These are phyloP conservation scores for Kuschelorhynchus macadamiae DNA, from an alignment of 2,888 invertebrate genomes.

Conservation along the genomic window DNA sequence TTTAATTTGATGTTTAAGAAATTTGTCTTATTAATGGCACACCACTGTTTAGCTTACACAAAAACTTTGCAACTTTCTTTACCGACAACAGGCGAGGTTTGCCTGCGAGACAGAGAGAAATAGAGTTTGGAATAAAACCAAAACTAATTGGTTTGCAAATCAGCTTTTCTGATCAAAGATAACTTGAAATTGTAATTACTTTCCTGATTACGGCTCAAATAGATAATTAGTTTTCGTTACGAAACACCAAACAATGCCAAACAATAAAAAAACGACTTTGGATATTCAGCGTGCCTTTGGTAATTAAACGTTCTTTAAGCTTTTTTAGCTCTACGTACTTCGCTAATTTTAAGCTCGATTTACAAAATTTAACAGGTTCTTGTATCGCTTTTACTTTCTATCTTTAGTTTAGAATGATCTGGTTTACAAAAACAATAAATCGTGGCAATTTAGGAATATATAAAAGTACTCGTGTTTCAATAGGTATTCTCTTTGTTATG, in stretches of 20 bases:
- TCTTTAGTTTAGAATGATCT: too few relatives aligned
- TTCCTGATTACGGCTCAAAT: slow-evolving; percentile 63
- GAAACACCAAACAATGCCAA: slow-evolving; percentile 54
- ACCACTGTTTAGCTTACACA: too few relatives aligned
- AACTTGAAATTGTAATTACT: slow-evolving; percentile 66
- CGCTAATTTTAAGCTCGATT: slow-evolving; percentile 28
- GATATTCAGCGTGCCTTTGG: slow-evolving; percentile 62
- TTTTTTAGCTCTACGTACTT: slow-evolving; percentile 17
- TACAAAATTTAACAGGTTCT: slow-evolving; percentile 10
- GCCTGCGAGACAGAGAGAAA: slow-evolving; percentile 16
- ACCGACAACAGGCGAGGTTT: slow-evolving; percentile 8
- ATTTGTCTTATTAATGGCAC: too few relatives aligned
- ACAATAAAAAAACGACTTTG: slow-evolving; percentile 57
- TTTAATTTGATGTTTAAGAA: too few relatives aligned
- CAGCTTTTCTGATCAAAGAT: slow-evolving; percentile 62
- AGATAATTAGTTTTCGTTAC: slow-evolving; percentile 60
- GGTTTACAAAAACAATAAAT: too few relatives aligned
- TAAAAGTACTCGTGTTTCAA: too few relatives aligned
- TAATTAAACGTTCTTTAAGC: slow-evolving; percentile 54
- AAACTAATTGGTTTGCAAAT: slow-evolving; percentile 59
- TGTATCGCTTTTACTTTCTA: too few relatives aligned
- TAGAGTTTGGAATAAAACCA: slow-evolving; percentile 46
- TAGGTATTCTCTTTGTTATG: too few relatives aligned
- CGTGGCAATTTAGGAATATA: too few relatives aligned
- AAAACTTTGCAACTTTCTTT: slow-evolving; percentile 24